Evolutionary conservation across 2,113 vertebrate genomes (phyloP).

Genomic region (Crotalus tigris): DNA sequence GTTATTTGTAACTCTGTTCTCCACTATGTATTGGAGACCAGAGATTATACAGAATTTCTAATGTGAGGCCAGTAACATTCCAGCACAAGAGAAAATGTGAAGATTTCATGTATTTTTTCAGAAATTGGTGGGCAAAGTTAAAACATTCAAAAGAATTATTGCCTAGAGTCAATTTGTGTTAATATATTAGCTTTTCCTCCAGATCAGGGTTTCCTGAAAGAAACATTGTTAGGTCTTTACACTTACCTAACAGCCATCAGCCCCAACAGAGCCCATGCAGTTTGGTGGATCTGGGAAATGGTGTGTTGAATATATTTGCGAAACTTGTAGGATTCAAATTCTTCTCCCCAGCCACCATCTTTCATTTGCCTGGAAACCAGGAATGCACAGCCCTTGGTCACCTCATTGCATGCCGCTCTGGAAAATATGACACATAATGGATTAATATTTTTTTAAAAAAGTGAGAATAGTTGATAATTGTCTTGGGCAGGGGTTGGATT

Average conservation of each 20-base stretch:
- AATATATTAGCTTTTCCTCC: neutral
- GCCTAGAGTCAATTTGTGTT: neutral
- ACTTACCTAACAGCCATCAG: slow-evolving; percentile 90
- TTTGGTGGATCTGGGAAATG: slow-evolving; percentile 87
- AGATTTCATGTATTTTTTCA: neutral
- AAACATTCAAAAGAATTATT: neutral
- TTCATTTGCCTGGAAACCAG: slow-evolving; percentile 86
- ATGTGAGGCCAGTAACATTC: neutral
- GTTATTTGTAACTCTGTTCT: neutral
- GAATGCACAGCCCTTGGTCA: slow-evolving; percentile 83
- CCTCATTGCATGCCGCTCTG: slow-evolving; percentile 76
- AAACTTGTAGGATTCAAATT: slow-evolving; percentile 90
- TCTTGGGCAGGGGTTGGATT: no score
- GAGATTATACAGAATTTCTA: neutral
- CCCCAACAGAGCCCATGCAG: slow-evolving; percentile 90
- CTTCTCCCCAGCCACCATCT: slow-evolving; percentile 95
- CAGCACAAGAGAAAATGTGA: neutral
- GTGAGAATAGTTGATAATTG: neutral
- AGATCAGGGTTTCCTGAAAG: neutral
- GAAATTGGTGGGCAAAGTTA: neutral
- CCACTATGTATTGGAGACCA: neutral
- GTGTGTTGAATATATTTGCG: slow-evolving; percentile 81
- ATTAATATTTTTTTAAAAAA: neutral
- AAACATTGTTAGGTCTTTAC: neutral
- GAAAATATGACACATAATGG: neutral